Conservation (phyloP, 1,140 invertebrate genomes). For the Babylonia areolata region DNA sequence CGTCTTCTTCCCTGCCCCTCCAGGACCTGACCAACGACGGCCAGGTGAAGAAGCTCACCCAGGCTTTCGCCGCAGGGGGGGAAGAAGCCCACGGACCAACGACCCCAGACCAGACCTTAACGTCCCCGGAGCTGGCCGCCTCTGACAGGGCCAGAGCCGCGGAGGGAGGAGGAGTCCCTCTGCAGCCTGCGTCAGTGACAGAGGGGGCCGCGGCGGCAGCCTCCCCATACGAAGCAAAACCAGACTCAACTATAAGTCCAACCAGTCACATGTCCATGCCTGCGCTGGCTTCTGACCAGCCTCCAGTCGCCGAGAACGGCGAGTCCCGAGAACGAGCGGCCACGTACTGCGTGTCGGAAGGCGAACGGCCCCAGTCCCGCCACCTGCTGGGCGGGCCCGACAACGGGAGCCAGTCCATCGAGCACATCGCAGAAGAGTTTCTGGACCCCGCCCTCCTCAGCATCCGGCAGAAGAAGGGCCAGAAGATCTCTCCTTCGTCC, state of each 20-base stretch:
- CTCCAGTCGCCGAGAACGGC: background rate
- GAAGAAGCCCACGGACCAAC: constrained; percentile 13
- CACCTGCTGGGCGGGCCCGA: background rate
- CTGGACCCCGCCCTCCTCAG: constrained; percentile 23
- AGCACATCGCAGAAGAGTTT: constrained; percentile 20
- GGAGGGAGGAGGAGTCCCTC: background rate
- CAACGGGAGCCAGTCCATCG: constrained; percentile 19
- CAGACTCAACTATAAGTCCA: constrained; percentile 58
- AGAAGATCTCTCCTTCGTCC: constrained; percentile 40
- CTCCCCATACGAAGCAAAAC: constrained; percentile 29
- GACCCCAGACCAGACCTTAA: constrained; percentile 46
- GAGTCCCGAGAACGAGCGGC: constrained; percentile 35
- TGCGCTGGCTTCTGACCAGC: constrained; percentile 38
- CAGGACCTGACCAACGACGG: constrained; percentile 67
- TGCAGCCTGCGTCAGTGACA: constrained; percentile 27
- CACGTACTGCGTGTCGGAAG: constrained; percentile 41
- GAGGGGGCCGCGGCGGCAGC: background rate
- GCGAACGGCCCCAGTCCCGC: background rate
- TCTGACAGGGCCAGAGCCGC: constrained; percentile 23
- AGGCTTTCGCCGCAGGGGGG: constrained; percentile 56
- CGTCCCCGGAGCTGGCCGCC: constrained; percentile 37
- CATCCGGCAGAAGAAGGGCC: background rate
- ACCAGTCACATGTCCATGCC: constrained; percentile 63
- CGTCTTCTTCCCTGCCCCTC: constrained; percentile 50
- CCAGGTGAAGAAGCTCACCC: constrained; percentile 59